Evolutionary conservation across 2,888 invertebrate genomes (phyloP).

Genomic region (Fissipunctia ypsillon): DNA sequence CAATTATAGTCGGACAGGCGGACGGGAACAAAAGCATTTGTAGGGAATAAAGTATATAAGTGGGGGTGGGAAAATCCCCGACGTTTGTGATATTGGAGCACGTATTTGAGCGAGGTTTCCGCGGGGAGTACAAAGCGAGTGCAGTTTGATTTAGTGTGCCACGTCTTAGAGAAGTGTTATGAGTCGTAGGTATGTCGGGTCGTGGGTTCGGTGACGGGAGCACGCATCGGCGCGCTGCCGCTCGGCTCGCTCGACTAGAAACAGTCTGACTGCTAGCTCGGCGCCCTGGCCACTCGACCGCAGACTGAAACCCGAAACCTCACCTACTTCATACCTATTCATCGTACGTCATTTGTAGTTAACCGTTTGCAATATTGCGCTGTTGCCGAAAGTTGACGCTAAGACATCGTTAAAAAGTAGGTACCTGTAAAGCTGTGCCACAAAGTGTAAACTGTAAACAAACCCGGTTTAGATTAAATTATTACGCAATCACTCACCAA

Average conservation of each 20-base stretch:
- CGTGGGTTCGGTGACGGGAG: constrained; percentile 57
- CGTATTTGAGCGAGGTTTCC: constrained; percentile 40
- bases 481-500: background rate
- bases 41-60: constrained; percentile 35
- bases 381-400: constrained; percentile 51
- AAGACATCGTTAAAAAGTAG: background rate
- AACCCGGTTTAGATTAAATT: background rate
- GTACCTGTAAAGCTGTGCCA: background rate
- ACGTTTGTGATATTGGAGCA: constrained; percentile 46
- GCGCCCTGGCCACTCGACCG: constrained; percentile 82
- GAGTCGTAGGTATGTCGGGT: constrained; percentile 17
- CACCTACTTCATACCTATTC: constrained; percentile 73
- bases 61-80: constrained; percentile 22
- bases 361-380: constrained; percentile 66
- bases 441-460: background rate
- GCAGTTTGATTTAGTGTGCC: constrained; percentile 42
- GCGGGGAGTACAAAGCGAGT: constrained; percentile 28
- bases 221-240: constrained; percentile 57
- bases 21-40: constrained; percentile 25
- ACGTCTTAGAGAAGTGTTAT: constrained; percentile 31
- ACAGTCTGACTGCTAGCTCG: constrained; percentile 76
- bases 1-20: constrained; percentile 35
- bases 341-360: constrained; percentile 67
- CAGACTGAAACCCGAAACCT: constrained; percentile 83
- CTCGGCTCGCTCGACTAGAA: constrained; percentile 75